Evolutionary conservation across 2,888 invertebrate genomes (phyloP), one percentile per base, ranked within the genome.

Genomic region (Cantharis rufa): DNA sequence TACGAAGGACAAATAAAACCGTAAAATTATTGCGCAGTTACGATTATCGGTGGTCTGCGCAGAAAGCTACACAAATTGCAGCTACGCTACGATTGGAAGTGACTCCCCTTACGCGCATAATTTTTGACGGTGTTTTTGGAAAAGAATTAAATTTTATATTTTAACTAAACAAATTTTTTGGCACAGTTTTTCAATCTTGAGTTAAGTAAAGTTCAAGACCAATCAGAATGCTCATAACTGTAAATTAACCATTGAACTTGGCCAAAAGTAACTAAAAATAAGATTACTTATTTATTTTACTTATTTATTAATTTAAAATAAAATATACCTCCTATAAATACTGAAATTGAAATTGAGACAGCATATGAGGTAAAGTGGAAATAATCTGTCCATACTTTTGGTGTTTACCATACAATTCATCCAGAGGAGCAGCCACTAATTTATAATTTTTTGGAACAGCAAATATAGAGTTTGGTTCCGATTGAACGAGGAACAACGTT

Each of bases 391-490:
- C 99, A 86, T 99, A 99, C 21, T 99, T 99, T 88, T 98, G 98
- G 0, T 99, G 96, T 88, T 99, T 99, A 88, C 99, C 99, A 86
- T 98, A 99, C 71, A 99, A 89, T 89, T 99, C 99, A 89, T 99
- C 99, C 64, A 99, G 89, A 0, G 99, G 99, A 5, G 99, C 99
- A 0, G 99, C 99, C 0, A 99, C 99, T 86, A 99, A 89, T 88
- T 99, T 99, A 90, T 99, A 99, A 90, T 99, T 99, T 89, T 99
- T 98, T 3, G 99, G 99, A 28, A 99, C 99, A 64, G 99, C 99
- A 89, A 99, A 99, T 80, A 98, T 89, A 3, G 99, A 99, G 92
- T 95, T 95, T 88, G 99, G 98, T 86, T 98, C 98, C 3, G 99
- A 92, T 88, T 99, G 99, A 3, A 99, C 99, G 73, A 99, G 92